Evolutionary conservation across 1,140 invertebrate species (phyloP), one percentile per base, ranked within the genome.

Genomic region (Yoshiicerus persimilis): DNA sequence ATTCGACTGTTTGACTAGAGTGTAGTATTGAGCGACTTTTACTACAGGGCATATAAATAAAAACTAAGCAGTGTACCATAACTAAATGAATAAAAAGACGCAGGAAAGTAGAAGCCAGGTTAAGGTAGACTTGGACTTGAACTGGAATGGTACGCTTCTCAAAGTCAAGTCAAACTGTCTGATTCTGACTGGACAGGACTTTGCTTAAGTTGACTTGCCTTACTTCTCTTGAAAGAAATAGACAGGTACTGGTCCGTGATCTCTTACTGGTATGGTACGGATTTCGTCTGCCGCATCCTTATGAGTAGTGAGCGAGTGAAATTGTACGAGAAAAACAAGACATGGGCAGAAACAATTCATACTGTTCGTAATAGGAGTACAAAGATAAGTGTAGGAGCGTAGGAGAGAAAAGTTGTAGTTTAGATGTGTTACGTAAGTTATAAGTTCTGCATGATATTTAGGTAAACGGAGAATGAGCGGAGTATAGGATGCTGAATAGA

Each of bases 101-200:
- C 2, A 56, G 20, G 47, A n/a, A 56, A 4, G 20, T 16, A 1
- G 1, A 13, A 56, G 47, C 5, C 5, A 56, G 47, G 47, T 56
- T 56, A 5, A 30, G 64, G 23, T 70, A 25, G 64, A 70, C 64
- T 25, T 70, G 64, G 64, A 70, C 13, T 56, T 56, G 16, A 56
- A 70, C 66, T 70, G 66, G 66, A 70, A 70, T 30, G 30, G 27
- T 70, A 80, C 23, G 32, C 32, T 80, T 80, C 32, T 36, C 30
- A 36, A 80, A n/a, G 32, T 80, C 32, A 32, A 36, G 75, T 80
- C 75, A 80, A 80, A 34, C 75, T 80, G 75, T 80, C 75, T 80
- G 75, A 80, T 38, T 80, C 32, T 80, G 30, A 80, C 75, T 80
- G 75, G 75, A 80, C 75, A 80, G 34, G 75, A 38, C 75, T 80